phyloP scores from a whole-genome alignment of 2,797 vertebrate species.

The Eupleurogrammus muticus region DNA sequence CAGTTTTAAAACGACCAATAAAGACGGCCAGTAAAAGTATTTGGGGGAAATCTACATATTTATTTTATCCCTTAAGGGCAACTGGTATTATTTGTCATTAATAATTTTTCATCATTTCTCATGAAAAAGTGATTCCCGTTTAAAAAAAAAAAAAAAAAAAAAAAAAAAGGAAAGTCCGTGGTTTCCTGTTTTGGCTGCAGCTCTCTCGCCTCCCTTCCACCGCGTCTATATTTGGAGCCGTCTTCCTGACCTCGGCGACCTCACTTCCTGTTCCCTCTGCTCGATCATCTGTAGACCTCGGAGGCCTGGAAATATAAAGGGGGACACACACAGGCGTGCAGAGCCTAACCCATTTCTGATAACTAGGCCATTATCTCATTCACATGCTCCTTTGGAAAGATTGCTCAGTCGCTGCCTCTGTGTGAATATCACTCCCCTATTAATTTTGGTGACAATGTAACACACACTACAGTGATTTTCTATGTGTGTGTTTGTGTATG shows the following conservation, averaged over 20 bases:
- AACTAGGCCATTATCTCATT: conserved; percentile 68
- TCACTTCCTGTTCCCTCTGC: conserved; percentile 78
- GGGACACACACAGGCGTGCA: conserved; percentile 15
- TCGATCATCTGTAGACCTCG: conserved; percentile 50
- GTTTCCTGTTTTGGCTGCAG: conserved; percentile 66
- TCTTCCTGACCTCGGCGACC: conserved; percentile 70
- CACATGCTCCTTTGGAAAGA: conserved; percentile 9
- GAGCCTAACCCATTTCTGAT: conserved; percentile 42
- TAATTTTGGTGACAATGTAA: neutral
- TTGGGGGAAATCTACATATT: no score
- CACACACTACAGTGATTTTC: neutral
- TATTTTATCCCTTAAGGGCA: neutral
- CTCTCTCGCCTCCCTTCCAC: conserved; percentile 36
- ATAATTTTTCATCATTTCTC: conserved; percentile 9
- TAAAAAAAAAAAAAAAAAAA: no score
- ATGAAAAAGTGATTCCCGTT: conserved; percentile 27
- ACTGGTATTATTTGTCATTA: neutral
- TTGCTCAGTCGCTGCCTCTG: neutral
- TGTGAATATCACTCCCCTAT: neutral
- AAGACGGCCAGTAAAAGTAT: no score
- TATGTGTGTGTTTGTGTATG: conserved; percentile 24
- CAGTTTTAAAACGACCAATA: neutral
- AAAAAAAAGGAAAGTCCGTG: conserved; percentile 13
- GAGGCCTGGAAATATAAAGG: conserved; percentile 51
- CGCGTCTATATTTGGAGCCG: conserved; percentile 76